Conservation (phyloP, 1,140 invertebrate genomes). For the Conus ventricosus region DNA sequence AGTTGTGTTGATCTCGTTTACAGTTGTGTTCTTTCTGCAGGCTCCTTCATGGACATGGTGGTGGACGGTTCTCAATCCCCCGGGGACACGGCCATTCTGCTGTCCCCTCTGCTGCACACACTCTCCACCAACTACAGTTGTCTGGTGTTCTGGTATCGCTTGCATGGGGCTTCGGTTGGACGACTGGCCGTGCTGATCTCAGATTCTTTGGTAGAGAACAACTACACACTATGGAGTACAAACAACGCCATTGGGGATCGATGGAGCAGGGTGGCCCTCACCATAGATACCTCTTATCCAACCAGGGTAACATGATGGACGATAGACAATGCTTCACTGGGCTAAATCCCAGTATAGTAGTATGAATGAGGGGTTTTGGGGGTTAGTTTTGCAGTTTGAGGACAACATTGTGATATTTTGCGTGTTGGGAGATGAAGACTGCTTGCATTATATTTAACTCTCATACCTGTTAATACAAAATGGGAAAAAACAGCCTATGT, state of each 20-base stretch:
- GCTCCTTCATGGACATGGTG: background rate
- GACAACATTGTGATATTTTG: no score
- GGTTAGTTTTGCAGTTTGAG: no score
- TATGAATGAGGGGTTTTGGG: no score
- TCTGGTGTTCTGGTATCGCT: background rate
- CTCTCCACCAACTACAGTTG: background rate
- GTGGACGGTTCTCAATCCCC: background rate
- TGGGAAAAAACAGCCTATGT: no score
- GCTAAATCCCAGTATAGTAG: no score
- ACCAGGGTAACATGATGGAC: background rate
- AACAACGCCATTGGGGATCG: background rate
- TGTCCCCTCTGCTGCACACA: background rate
- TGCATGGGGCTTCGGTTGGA: background rate
- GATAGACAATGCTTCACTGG: no score
- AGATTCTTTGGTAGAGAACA: background rate
- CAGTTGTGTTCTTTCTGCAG: background rate
- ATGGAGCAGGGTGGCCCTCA: background rate
- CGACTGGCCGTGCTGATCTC: background rate
- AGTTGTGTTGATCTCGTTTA: no score
- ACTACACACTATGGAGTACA: background rate
- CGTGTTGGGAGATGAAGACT: no score
- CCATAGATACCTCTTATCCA: background rate
- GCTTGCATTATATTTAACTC: no score
- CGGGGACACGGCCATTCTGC: background rate
- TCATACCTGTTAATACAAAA: no score